Percentiles rank a stretch among this genome's conserved stretches.
These are phyloP conservation scores for Cephus pygmeus DNA, from an alignment of 2,888 invertebrate genomes.

Conservation along the genomic window DNA sequence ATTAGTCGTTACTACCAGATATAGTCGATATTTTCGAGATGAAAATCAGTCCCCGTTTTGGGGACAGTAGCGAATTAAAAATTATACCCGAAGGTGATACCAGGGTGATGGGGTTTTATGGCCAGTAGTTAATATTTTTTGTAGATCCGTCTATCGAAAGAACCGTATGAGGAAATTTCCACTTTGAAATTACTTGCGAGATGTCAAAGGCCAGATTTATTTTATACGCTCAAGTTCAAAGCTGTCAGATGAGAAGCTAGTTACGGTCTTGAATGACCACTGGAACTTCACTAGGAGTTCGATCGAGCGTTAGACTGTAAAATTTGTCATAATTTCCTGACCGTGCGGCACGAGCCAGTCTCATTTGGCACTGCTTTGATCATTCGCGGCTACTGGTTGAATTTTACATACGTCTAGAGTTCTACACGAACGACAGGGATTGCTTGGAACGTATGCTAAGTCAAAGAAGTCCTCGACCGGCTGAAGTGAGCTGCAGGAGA, in stretches of 20 bases:
- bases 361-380: background rate
- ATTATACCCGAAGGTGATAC: background rate
- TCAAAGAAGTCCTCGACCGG: background rate
- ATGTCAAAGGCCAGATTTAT: background rate
- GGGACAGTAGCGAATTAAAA: background rate
- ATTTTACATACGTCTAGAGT: background rate
- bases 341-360: background rate
- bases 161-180: background rate
- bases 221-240: background rate
- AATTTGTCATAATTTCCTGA: too few species aligned
- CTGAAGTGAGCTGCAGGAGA: background rate
- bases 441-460: background rate
- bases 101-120: background rate
- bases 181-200: background rate
- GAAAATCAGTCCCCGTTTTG: background rate
- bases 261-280: background rate
- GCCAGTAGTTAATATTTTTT: background rate
- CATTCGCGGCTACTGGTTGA: background rate
- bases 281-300: background rate
- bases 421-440: background rate
- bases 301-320: too few species aligned
- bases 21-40: background rate
- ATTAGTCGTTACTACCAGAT: background rate
- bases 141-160: background rate
- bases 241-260: background rate